Evolutionary conservation across 2,113 vertebrate genomes (phyloP).

Genomic region (Laticauda colubrina): DNA sequence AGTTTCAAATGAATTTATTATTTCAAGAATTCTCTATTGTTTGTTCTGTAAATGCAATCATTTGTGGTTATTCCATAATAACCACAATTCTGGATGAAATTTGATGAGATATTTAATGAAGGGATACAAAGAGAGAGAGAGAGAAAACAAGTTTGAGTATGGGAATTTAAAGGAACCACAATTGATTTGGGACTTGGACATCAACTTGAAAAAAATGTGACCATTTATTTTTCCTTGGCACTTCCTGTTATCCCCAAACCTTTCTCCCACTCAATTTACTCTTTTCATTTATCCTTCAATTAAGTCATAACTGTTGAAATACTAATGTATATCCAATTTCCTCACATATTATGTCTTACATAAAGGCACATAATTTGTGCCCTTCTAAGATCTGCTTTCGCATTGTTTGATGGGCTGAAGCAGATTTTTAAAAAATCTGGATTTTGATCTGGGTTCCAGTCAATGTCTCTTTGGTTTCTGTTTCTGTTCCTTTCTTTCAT

Average conservation of each 20-base stretch:
- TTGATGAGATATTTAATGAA: conserved; percentile 5
- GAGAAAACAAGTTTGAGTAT: not conserved
- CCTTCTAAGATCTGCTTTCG: not conserved
- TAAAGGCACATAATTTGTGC: not conserved
- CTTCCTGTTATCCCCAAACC: conserved; percentile 24
- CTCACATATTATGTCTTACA: not conserved
- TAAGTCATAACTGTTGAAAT: conserved; percentile 11
- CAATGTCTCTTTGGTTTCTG: not conserved
- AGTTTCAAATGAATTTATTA: conserved; percentile 16
- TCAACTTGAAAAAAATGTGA: conserved; percentile 38
- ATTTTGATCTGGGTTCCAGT: not conserved
- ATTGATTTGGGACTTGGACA: conserved; percentile 28
- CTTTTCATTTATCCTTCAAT: conserved; percentile 21
- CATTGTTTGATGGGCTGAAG: not conserved
- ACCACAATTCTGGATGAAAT: conserved; percentile 17
- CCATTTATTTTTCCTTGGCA: conserved; percentile 34
- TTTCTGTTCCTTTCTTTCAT: not conserved
- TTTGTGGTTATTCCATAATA: conserved; percentile 22
- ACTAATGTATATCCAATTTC: not conserved
- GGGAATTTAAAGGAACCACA: conserved; percentile 27
- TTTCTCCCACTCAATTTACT: conserved; percentile 32
- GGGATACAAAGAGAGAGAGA: not conserved
- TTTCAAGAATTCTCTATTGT: conserved; percentile 4
- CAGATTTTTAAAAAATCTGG: not conserved
- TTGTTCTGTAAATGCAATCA: conserved; percentile 5